phyloP scores from a whole-genome alignment of 2,797 vertebrate species.

The Microctenopoma steveboyesi region DNA sequence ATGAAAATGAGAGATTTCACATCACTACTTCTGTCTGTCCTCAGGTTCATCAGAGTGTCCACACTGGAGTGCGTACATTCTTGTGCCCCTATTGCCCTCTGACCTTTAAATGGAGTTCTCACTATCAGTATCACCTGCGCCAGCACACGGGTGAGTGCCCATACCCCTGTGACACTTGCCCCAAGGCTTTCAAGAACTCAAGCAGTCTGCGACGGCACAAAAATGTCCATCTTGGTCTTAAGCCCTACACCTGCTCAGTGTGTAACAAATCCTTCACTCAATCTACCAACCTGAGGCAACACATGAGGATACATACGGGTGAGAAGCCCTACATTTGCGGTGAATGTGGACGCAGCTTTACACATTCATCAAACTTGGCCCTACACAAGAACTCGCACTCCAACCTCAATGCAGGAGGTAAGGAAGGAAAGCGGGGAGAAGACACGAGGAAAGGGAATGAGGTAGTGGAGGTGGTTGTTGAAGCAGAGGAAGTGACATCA shows the following conservation, averaged over 20 bases:
- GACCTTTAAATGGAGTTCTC: conserved; percentile 95
- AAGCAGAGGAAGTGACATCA: conserved; percentile 78
- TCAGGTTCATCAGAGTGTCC: conserved; percentile 90
- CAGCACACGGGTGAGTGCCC: conserved; percentile 94
- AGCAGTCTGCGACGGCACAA: conserved; percentile 93
- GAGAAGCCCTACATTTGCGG: conserved; percentile 91
- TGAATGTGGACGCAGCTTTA: conserved; percentile 91
- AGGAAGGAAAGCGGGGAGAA: conserved; percentile 63
- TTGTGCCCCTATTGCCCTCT: conserved; percentile 91
- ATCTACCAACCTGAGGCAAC: conserved; percentile 92
- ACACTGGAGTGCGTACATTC: conserved; percentile 92
- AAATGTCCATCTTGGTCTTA: conserved; percentile 91
- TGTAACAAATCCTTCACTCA: conserved; percentile 94
- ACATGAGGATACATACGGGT: conserved; percentile 91
- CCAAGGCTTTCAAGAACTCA: conserved; percentile 96
- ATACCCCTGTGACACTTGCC: conserved; percentile 90
- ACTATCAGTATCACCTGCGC: conserved; percentile 94
- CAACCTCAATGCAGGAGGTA: conserved; percentile 68
- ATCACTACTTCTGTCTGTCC: conserved; percentile 1
- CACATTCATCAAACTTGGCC: conserved; percentile 91
- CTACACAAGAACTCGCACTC: conserved; percentile 85
- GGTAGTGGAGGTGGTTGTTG: conserved; percentile 73
- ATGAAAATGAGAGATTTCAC: not conserved
- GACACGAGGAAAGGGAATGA: conserved; percentile 45
- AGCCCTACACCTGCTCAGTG: conserved; percentile 89